Percentiles rank a stretch among this genome's conserved stretches.
Evolutionary conservation across 1,140 invertebrate species (phyloP).

Genomic region (Heliothis virescens): DNA sequence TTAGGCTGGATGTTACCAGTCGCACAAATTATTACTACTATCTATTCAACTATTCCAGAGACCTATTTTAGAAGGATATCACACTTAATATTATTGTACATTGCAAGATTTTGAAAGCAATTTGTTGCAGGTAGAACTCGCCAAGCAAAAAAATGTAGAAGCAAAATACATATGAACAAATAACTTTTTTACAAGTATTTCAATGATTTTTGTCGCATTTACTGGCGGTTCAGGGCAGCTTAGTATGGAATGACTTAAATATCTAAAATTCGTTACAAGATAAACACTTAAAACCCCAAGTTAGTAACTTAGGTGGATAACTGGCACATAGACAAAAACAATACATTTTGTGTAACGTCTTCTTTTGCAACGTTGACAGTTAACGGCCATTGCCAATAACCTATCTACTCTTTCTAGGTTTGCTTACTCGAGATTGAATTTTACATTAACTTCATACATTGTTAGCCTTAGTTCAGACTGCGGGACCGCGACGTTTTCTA

Average conservation of each 20-base stretch:
- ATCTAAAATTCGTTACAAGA: slow-evolving; percentile 29
- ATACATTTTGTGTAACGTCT: background rate
- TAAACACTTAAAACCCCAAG: slow-evolving; percentile 14
- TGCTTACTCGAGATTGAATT: no score
- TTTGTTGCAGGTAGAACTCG: slow-evolving; percentile 18
- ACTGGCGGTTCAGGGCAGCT: slow-evolving; percentile 19
- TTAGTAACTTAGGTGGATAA: slow-evolving; percentile 23
- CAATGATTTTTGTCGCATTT: no score
- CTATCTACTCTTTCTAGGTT: no score
- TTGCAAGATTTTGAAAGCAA: slow-evolving; percentile 36
- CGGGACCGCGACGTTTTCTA: no score
- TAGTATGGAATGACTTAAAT: slow-evolving; percentile 32
- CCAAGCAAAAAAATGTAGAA: background rate
- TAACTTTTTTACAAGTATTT: no score
- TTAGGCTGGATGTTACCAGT: slow-evolving; percentile 27
- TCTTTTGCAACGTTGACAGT: background rate
- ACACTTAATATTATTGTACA: slow-evolving; percentile 59
- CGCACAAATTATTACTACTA: slow-evolving; percentile 39
- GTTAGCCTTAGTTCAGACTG: no score
- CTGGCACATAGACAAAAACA: slow-evolving; percentile 8
- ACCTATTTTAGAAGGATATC: slow-evolving; percentile 57
- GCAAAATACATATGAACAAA: no score
- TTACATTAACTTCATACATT: no score
- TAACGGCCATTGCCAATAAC: no score
- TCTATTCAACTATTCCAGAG: slow-evolving; percentile 41